These are phyloP conservation scores for Acropora tenuis DNA, from an alignment of 64 coral and sea anemone species.

Conservation along the genomic window DNA sequence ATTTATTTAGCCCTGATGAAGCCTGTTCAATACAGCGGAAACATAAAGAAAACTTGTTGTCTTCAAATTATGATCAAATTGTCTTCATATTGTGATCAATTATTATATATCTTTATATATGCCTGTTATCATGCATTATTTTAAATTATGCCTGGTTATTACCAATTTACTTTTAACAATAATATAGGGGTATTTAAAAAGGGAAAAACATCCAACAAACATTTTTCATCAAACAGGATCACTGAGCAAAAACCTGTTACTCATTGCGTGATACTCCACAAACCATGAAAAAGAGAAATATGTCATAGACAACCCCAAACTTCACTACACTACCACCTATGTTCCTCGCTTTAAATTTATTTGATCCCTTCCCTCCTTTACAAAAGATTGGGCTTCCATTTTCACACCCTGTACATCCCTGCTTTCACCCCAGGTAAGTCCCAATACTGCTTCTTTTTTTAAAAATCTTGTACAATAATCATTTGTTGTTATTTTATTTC, in stretches of 20 bases:
- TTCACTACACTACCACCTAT: neutral
- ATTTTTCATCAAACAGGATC: conserved; percentile 8
- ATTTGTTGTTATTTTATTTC: neutral
- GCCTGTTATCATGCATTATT: neutral
- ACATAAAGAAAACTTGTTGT: neutral
- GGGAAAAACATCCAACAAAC: conserved; percentile 4
- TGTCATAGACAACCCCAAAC: neutral
- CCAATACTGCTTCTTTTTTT: neutral
- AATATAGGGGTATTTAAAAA: neutral
- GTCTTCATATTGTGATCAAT: too few relatives aligned
- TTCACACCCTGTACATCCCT: neutral
- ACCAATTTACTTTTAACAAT: neutral
- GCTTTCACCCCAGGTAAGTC: neutral
- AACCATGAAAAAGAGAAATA: neutral
- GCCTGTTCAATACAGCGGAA: neutral
- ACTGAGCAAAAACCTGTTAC: neutral
- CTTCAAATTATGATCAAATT: neutral
- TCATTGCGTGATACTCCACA: neutral
- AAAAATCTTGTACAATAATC: neutral
- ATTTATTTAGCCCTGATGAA: neutral
- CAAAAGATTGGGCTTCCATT: neutral
- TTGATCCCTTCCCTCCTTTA: neutral
- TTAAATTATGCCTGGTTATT: neutral
- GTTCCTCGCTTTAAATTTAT: neutral
- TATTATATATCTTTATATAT: too few relatives aligned